Conservation (phyloP, 2,888 invertebrate species). For the Himalopsyche tibetana region DNA sequence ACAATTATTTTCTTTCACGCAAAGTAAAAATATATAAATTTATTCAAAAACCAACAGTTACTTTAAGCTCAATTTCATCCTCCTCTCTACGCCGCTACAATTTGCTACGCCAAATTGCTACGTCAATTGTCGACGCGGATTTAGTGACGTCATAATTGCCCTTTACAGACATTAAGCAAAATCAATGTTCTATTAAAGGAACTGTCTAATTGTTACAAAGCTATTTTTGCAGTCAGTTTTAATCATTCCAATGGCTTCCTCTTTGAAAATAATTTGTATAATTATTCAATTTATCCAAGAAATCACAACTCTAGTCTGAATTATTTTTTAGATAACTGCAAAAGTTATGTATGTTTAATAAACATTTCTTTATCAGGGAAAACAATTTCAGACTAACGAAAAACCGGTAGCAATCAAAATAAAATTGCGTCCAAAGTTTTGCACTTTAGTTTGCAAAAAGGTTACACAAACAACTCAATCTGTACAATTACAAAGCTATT, state of each 20-base stretch:
- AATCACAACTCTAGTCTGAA: not conserved
- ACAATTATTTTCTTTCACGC: too few species aligned
- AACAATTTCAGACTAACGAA: not conserved
- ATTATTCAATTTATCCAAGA: constrained; percentile 11
- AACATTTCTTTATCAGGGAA: not conserved
- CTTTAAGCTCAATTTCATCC: not conserved
- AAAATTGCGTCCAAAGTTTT: too few species aligned
- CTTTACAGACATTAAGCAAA: not conserved
- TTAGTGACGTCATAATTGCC: constrained; percentile 31
- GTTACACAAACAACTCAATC: too few species aligned
- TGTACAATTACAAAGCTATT: too few species aligned
- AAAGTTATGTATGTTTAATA: not conserved
- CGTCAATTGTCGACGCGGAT: constrained; percentile 12
- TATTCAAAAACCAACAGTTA: not conserved
- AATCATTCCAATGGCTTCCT: not conserved
- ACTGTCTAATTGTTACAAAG: not conserved
- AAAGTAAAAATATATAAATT: too few species aligned
- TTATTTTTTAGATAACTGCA: not conserved
- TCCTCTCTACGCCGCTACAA: not conserved
- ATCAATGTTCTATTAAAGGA: constrained; percentile 12
- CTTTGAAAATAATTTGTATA: not conserved
- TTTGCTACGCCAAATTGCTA: not conserved
- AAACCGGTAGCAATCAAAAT: not conserved
- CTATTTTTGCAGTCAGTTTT: not conserved
- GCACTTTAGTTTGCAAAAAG: too few species aligned